These are phyloP conservation scores for Botia almorhae DNA, from an alignment of 2,797 vertebrate species.

Conservation along the genomic window DNA sequence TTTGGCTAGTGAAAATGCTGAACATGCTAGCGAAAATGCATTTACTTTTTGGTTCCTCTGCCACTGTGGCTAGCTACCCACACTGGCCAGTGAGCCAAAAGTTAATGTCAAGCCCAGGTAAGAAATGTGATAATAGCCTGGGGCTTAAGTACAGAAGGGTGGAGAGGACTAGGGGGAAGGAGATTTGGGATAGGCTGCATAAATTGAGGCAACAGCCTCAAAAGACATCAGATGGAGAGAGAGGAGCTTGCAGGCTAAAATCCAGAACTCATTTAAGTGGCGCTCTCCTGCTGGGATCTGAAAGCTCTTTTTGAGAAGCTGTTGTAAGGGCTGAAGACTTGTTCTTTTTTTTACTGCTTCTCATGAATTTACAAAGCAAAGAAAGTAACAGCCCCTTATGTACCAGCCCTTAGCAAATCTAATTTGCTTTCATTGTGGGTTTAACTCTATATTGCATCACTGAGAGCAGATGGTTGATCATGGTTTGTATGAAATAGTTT, in stretches of 20 bases:
- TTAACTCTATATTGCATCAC: not conserved
- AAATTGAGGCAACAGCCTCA: constrained; percentile 60
- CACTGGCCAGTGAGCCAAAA: not conserved
- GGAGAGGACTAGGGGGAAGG: not conserved
- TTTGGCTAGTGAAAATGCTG: too few relatives aligned
- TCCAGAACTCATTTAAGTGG: constrained; percentile 47
- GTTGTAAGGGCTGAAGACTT: constrained; percentile 24
- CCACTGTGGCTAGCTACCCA: too few relatives aligned
- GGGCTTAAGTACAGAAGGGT: constrained; percentile 41
- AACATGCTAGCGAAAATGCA: too few relatives aligned
- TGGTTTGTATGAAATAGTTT: not conserved
- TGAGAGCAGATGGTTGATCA: not conserved
- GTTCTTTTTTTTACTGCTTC: constrained; percentile 16
- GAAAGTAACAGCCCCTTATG: constrained; percentile 14
- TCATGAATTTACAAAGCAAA: constrained; percentile 12
- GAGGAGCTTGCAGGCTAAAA: constrained; percentile 45
- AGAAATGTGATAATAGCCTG: constrained; percentile 73
- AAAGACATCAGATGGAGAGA: constrained; percentile 65
- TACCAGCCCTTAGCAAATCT: constrained; percentile 5
- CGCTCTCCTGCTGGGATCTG: constrained; percentile 54
- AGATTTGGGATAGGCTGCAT: constrained; percentile 56
- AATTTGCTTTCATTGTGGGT: constrained; percentile 11
- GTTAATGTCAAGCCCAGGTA: constrained; percentile 57
- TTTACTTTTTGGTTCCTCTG: too few relatives aligned
- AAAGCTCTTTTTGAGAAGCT: constrained; percentile 33